Percentiles rank a stretch among this genome's conserved stretches.
Conservation (phyloP, 2,888 invertebrate species). For the Nomada fucata region DNA sequence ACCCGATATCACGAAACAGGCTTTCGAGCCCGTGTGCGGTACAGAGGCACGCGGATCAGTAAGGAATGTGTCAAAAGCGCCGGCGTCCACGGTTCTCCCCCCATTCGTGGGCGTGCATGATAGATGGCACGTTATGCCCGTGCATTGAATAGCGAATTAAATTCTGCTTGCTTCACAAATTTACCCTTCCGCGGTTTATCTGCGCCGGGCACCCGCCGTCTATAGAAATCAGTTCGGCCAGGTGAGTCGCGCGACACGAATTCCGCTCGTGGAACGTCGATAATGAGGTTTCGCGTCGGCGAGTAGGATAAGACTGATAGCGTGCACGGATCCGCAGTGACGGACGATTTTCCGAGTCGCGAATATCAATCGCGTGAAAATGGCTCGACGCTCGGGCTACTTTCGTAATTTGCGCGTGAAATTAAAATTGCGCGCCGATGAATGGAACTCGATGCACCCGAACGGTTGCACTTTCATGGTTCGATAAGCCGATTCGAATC, state of each 20-base stretch:
- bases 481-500: neutral
- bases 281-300: slow-evolving; percentile 20
- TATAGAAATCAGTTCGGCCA: slow-evolving; percentile 8
- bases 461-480: neutral
- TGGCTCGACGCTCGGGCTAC: neutral
- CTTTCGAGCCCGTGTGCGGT: slow-evolving; percentile 21
- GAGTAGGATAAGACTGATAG: neutral
- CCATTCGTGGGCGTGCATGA: slow-evolving; percentile 19
- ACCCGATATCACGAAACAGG: slow-evolving; percentile 28
- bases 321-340: neutral
- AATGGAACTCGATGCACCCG: neutral
- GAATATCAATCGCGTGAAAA: neutral
- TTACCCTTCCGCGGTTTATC: slow-evolving; percentile 37
- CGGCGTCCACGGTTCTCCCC: neutral
- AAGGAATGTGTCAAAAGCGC: slow-evolving; percentile 52
- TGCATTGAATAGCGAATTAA: slow-evolving; percentile 38
- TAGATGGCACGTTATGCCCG: slow-evolving; percentile 30
- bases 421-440: neutral
- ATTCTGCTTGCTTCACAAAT: slow-evolving; percentile 44
- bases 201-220: slow-evolving; percentile 15
- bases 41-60: slow-evolving; percentile 40
- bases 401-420: slow-evolving; percentile 3
- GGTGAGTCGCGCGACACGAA: neutral
- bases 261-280: slow-evolving; percentile 10
- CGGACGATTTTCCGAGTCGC: neutral